These are phyloP conservation scores for Orycteropus afer DNA, from an alignment of 2,113 vertebrate species.

Conservation along the genomic window DNA sequence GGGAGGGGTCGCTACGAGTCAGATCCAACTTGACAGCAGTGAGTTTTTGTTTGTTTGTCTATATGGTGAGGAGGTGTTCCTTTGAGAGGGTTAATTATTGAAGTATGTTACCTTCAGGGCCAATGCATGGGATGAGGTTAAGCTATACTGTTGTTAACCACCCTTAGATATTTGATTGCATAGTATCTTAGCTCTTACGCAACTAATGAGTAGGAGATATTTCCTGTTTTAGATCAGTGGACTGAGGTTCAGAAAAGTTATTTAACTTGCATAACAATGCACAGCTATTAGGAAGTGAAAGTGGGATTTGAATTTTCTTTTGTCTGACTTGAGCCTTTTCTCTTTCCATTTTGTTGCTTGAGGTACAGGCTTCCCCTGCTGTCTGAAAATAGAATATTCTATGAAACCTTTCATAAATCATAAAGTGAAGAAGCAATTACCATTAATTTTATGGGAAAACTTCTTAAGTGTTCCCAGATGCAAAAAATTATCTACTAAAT, in stretches of 20 bases:
- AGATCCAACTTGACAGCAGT: too few relatives aligned
- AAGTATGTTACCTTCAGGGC: not conserved
- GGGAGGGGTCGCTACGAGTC: too few relatives aligned
- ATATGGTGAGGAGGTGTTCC: not conserved
- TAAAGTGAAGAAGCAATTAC: too few relatives aligned
- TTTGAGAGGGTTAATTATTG: not conserved
- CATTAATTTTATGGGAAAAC: too few relatives aligned
- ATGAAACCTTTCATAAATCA: too few relatives aligned
- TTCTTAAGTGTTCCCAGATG: too few relatives aligned
- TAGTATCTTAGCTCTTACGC: not conserved
- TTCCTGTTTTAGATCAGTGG: not conserved
- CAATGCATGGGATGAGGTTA: not conserved
- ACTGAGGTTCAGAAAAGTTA: not conserved
- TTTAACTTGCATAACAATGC: not conserved
- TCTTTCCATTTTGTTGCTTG: not conserved
- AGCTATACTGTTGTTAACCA: not conserved
- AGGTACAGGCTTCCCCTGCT: rapidly evolving
- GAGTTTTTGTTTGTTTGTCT: too few relatives aligned
- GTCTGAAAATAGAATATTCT: too few relatives aligned
- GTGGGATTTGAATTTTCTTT: not conserved
- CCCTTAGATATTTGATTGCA: not conserved
- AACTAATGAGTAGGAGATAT: not conserved
- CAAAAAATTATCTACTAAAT: too few relatives aligned
- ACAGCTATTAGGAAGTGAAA: not conserved
- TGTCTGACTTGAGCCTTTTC: not conserved